Conservation (phyloP, 2,113 vertebrate species). For the Microcebus ravelobensis region DNA sequence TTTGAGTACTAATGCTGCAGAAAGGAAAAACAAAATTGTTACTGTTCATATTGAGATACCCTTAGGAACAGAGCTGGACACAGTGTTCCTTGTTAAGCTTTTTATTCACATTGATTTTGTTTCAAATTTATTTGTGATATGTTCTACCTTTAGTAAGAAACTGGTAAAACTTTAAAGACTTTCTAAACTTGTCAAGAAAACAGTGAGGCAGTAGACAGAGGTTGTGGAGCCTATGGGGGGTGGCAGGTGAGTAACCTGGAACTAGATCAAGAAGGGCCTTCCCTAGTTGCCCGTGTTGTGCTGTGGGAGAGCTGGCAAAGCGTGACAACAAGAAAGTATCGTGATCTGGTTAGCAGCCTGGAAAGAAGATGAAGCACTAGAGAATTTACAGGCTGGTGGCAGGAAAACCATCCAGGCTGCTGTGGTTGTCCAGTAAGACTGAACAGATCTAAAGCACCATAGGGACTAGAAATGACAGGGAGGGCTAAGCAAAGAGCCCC, state of each 20-base stretch:
- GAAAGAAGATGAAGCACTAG: neutral
- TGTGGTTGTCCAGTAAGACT: neutral
- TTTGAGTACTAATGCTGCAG: neutral
- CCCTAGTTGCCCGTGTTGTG: neutral
- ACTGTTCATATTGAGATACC: neutral
- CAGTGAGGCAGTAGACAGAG: neutral
- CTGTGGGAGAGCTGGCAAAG: neutral
- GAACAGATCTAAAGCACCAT: neutral
- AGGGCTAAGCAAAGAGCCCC: neutral
- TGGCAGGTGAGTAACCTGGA: neutral
- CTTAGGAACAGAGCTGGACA: neutral
- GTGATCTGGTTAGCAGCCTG: neutral
- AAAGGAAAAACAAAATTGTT: neutral
- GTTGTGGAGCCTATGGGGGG: neutral
- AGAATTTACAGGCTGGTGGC: neutral
- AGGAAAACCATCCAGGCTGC: neutral
- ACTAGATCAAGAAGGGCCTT: neutral
- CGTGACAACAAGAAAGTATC: neutral
- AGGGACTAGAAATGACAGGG: neutral
- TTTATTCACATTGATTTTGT: conserved; percentile 22
- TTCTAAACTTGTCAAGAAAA: conserved; percentile 39
- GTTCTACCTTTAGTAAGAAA: neutral
- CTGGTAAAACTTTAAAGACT: neutral
- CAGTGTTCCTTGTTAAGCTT: neutral
- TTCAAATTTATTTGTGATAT: neutral